Conservation (phyloP, 2,797 vertebrate genomes). For the Acanthopagrus latus region DNA sequence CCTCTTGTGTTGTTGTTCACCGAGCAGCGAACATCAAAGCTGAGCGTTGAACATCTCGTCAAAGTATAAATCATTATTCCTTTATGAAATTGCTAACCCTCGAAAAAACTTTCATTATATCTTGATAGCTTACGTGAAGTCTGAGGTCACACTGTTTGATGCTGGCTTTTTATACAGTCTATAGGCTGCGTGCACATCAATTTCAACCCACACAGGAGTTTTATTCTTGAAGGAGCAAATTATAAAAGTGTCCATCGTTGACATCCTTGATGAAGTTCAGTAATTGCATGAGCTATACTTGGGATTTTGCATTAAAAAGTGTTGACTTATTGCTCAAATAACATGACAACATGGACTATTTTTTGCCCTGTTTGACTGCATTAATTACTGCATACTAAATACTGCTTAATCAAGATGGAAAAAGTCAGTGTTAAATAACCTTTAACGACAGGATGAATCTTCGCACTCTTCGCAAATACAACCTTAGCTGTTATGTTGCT, state of each 20-base stretch:
- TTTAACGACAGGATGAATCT: constrained; percentile 5
- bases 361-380: not conserved
- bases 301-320: not conserved
- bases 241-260: constrained; percentile 12
- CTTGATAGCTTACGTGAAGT: constrained; percentile 28
- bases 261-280: constrained; percentile 14
- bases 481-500: constrained; percentile 25
- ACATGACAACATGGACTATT: not conserved
- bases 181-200: not conserved
- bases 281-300: constrained; percentile 8
- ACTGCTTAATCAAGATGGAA: not conserved
- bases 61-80: constrained; percentile 24
- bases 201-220: not conserved
- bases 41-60: constrained; percentile 47
- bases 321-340: not conserved
- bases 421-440: constrained; percentile 17
- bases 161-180: not conserved
- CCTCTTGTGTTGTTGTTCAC: constrained; percentile 60
- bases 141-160: not conserved
- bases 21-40: constrained; percentile 34
- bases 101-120: not conserved
- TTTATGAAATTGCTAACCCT: constrained; percentile 33
- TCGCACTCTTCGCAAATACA: constrained; percentile 21
- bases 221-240: constrained; percentile 5
- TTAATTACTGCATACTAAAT: constrained; percentile 19